These are phyloP conservation scores for Drosophila tani DNA, from an alignment of 1,140 invertebrate species.

Conservation along the genomic window DNA sequence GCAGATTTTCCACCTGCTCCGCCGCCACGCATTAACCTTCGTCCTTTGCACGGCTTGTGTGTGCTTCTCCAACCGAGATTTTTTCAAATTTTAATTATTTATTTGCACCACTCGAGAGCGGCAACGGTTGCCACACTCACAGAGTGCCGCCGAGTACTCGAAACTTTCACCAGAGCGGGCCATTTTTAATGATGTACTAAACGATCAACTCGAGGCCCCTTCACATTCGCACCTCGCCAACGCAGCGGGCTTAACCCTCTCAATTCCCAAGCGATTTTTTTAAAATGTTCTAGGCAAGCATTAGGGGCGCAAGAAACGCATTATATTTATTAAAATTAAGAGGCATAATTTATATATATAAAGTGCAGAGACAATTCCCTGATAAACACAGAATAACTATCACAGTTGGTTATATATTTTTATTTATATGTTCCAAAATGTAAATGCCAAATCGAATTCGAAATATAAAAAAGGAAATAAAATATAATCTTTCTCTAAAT, in stretches of 20 bases:
- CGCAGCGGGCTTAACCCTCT: not conserved
- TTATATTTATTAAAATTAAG: constrained; percentile 1
- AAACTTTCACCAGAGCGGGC: constrained; percentile 55
- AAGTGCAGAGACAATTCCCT: not conserved
- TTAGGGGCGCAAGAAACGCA: too few relatives aligned
- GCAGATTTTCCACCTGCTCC: constrained; percentile 18
- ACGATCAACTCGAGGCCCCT: constrained; percentile 31
- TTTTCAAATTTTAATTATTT: constrained; percentile 44
- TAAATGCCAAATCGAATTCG: too few relatives aligned
- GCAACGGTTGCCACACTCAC: constrained; percentile 36
- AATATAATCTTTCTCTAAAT: too few relatives aligned
- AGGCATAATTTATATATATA: too few relatives aligned
- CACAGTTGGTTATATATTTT: too few relatives aligned
- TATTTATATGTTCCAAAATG: too few relatives aligned
- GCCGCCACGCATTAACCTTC: constrained; percentile 40
- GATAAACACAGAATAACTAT: too few relatives aligned
- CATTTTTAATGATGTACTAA: constrained; percentile 75
- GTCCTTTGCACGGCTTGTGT: constrained; percentile 39
- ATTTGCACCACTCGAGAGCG: constrained; percentile 37
- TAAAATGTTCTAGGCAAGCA: not conserved
- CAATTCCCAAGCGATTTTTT: not conserved
- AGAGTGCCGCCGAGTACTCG: constrained; percentile 38
- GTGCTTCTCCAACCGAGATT: constrained; percentile 25
- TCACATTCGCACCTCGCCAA: constrained; percentile 7
- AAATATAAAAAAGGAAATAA: too few relatives aligned